Evolutionary conservation across 2,888 invertebrate genomes (phyloP), one percentile per base, ranked within the genome.

Genomic region (Mesorhabditis spiculigera): DNA sequence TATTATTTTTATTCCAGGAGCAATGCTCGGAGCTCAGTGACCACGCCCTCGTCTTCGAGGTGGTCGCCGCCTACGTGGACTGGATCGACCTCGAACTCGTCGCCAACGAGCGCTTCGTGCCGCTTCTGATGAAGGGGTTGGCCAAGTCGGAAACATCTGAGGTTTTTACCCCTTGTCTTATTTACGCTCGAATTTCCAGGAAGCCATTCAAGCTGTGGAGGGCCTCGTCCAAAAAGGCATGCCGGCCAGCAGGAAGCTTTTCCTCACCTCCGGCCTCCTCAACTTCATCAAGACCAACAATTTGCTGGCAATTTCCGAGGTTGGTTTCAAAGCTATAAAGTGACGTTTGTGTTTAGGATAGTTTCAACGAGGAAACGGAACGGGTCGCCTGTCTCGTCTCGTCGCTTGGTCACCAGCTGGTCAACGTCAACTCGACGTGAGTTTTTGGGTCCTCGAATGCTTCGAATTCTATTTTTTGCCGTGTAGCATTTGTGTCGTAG

Each of bases 1-100:
- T 28, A 28, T 28, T 28, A 28, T 28, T 28, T 28, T 28, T 28
- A 28, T 67, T 71, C n/a, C 45, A 74, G 72, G 63, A 63, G 10
- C 41, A 66, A 28, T 16, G 61, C 5, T 66, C 67, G 2, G 76
- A 78, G 28, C 69, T 71, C 3, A 58, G 41, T 3, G 74, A 69
- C 28, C 78, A 79, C 50, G 73, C 71, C 71, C 84, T 87, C 67
- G 89, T 89, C 73, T 84, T 89, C 68, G 87, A 89, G 50, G 88
- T 88, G 8, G 87, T 90, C 67, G 89, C 89, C 4, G 86, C 87
- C 42, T 90, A 88, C 80, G 87, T 90, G 13, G 88, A 89, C 3
- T 90, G 90, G 90, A 90, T 90, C 69, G 90, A 90, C 80, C 88
- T 90, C 68, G 86, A 86, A 65, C 86, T 90, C 45, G 88, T 90